Percentiles rank a stretch among this genome's conserved stretches.
These are phyloP conservation scores for Actinia equina DNA, from an alignment of 64 coral and sea anemone species.

Conservation along the genomic window DNA sequence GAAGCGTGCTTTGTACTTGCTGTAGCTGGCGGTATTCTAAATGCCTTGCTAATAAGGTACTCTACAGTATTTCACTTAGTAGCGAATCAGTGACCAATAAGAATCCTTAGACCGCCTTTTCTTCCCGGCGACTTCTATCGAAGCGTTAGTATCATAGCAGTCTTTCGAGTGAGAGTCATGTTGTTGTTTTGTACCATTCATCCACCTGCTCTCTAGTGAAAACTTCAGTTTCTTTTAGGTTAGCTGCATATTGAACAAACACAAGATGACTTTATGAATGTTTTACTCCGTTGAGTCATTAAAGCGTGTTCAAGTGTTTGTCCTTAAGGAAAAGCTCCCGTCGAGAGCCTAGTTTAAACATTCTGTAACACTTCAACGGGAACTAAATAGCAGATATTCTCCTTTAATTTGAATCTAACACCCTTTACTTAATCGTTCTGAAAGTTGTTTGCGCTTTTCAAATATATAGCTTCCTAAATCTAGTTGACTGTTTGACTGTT, in stretches of 20 bases:
- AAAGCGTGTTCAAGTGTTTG: neutral
- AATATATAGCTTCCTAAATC: neutral
- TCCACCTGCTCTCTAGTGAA: neutral
- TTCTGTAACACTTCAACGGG: neutral
- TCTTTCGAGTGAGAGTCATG: too few species aligned
- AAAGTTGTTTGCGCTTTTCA: neutral
- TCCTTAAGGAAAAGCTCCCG: neutral
- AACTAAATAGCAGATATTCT: neutral
- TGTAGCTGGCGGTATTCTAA: neutral
- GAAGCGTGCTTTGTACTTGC: neutral
- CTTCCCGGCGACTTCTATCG: too few species aligned
- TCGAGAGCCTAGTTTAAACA: constrained; percentile 5
- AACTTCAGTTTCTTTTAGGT: neutral
- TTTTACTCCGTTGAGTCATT: neutral
- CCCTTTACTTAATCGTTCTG: neutral
- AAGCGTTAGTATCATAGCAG: too few species aligned
- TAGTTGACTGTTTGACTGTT: neutral
- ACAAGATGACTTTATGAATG: neutral
- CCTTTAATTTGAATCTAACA: neutral
- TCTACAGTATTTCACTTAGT: too few species aligned
- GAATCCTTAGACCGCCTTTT: too few species aligned
- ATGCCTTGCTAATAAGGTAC: neutral
- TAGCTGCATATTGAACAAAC: neutral
- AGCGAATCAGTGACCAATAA: too few species aligned
- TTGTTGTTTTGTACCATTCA: neutral